These are phyloP conservation scores for Rhynchomys soricoides DNA, from an alignment of 2,113 vertebrate genomes.

Conservation along the genomic window DNA sequence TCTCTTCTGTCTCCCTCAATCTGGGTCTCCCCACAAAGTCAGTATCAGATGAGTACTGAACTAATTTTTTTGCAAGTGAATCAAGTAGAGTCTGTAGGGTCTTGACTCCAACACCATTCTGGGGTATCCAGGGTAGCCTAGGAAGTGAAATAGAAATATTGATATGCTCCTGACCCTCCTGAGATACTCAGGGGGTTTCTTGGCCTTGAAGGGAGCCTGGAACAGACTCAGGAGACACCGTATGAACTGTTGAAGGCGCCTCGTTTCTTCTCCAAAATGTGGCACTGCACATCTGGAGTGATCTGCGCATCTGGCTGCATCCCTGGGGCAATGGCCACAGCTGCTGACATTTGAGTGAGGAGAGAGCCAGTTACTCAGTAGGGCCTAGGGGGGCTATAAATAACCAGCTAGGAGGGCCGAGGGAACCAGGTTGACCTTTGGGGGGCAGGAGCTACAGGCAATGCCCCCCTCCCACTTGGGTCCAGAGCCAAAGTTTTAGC, in stretches of 20 bases:
- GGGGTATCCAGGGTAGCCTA: neutral
- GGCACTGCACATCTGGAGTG: constrained; percentile 69
- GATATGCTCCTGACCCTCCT: neutral
- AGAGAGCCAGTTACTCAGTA: constrained; percentile 52
- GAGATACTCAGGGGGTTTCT: neutral
- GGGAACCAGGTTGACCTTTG: constrained; percentile 71
- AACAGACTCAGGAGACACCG: neutral
- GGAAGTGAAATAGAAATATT: neutral
- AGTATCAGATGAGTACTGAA: neutral
- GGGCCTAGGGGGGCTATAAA: constrained; percentile 74
- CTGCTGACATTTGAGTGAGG: constrained; percentile 75
- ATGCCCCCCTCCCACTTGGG: constrained; percentile 66
- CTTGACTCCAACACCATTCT: neutral
- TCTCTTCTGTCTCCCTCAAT: neutral
- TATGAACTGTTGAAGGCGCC: neutral
- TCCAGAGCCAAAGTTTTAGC: constrained; percentile 78
- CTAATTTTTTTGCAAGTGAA: neutral
- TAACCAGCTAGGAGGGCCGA: constrained; percentile 70
- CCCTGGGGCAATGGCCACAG: constrained; percentile 71
- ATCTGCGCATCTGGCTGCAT: constrained; percentile 72
- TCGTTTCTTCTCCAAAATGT: neutral
- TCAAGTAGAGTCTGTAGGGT: neutral
- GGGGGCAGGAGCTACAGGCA: constrained; percentile 7
- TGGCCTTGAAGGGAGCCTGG: neutral
- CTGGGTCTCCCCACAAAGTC: neutral